Conservation (phyloP, 2,113 vertebrate species). For the Ancistrus triradiatus region DNA sequence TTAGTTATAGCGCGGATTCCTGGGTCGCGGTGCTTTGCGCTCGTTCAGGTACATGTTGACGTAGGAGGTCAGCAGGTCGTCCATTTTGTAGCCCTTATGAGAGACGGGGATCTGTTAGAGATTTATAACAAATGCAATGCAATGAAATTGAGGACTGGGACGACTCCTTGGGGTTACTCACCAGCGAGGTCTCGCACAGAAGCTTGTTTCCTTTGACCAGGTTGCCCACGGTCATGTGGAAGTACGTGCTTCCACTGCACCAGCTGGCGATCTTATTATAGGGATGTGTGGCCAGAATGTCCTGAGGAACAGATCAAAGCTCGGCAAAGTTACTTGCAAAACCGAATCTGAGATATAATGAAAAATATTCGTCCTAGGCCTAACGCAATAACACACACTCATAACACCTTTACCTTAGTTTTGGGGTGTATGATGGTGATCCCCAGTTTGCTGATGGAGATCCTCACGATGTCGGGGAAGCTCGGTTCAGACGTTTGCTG, state of each 20-base stretch:
- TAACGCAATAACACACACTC: too few relatives aligned
- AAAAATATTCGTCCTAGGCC: neutral
- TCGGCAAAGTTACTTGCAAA: neutral
- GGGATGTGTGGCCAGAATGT: conserved; percentile 78
- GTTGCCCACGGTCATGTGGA: conserved; percentile 89
- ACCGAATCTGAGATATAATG: neutral
- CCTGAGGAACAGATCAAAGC: conserved; percentile 62
- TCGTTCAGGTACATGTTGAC: conserved; percentile 74
- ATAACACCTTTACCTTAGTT: conserved; percentile 93
- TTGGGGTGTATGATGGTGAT: conserved; percentile 86
- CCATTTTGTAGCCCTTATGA: conserved; percentile 95
- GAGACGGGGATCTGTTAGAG: conserved; percentile 19
- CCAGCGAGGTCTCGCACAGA: conserved; percentile 94
- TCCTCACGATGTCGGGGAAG: conserved; percentile 86
- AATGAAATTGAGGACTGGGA: neutral
- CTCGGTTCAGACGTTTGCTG: conserved; percentile 89
- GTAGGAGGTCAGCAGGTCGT: conserved; percentile 91
- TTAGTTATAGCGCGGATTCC: conserved; percentile 52
- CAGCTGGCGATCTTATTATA: conserved; percentile 91
- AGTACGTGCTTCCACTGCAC: conserved; percentile 96
- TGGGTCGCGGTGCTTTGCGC: conserved; percentile 61
- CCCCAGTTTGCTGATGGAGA: conserved; percentile 90
- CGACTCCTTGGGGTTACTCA: conserved; percentile 67
- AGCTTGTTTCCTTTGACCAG: conserved; percentile 83
- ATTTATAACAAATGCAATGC: neutral